phyloP scores from a whole-genome alignment of 2,888 invertebrate species.

The Apodemia mormo region DNA sequence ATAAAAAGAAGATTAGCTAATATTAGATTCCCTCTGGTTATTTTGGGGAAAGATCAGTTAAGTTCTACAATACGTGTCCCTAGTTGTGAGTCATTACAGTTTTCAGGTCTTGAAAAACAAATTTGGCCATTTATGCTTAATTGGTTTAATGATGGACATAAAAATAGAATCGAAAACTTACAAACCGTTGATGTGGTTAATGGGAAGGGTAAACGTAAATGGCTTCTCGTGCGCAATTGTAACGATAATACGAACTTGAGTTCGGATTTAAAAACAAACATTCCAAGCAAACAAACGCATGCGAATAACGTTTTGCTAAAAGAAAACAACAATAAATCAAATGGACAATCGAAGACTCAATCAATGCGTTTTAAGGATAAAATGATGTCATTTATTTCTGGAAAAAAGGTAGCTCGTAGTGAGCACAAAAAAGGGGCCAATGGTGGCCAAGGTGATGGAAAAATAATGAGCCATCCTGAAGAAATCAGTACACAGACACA shows the following conservation, averaged over 20 bases:
- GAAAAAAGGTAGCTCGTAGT: background rate
- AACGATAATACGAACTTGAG: background rate
- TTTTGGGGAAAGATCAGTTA: constrained; percentile 62
- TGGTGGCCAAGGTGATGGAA: background rate
- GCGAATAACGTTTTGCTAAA: background rate
- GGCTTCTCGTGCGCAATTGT: background rate
- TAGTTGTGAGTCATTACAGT: constrained; percentile 53
- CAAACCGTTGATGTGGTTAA: background rate
- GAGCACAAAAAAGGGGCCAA: background rate
- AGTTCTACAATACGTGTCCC: constrained; percentile 48
- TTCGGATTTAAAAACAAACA: background rate
- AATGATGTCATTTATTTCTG: constrained; percentile 12
- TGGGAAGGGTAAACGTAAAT: background rate
- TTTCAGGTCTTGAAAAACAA: constrained; percentile 55
- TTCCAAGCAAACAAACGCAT: background rate
- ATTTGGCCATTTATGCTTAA: constrained; percentile 69
- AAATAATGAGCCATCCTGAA: background rate
- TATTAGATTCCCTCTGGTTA: constrained; percentile 57
- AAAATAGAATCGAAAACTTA: constrained; percentile 24
- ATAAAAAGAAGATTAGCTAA: constrained; percentile 54
- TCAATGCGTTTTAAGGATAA: background rate
- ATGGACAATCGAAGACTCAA: background rate
- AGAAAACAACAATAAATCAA: background rate
- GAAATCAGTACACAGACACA: constrained; percentile 1
- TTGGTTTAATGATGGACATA: constrained; percentile 45